A percentile compares a stretch with the other conserved stretches of the same genome.
These are phyloP conservation scores for Gila robusta DNA, from an alignment of 2,797 vertebrate genomes.

Conservation along the genomic window DNA sequence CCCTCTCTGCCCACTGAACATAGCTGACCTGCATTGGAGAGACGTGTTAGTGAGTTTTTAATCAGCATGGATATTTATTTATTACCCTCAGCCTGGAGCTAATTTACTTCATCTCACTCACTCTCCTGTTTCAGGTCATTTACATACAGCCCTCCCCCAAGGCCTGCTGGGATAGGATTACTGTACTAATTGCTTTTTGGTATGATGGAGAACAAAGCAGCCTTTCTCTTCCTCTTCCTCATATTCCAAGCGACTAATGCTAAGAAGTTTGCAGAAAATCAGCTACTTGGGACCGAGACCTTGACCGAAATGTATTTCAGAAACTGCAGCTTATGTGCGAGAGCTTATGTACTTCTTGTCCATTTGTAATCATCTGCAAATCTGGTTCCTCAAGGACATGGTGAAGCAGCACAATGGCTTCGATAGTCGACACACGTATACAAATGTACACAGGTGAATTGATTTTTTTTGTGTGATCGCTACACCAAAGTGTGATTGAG, in stretches of 20 bases:
- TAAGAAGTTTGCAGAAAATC: conserved; percentile 52
- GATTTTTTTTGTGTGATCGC: conserved; percentile 55
- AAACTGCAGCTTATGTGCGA: conserved; percentile 1
- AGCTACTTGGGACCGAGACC: conserved; percentile 37
- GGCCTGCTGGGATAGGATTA: conserved; percentile 68
- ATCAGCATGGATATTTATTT: conserved; percentile 52
- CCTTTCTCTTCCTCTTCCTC: conserved; percentile 42
- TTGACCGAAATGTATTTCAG: conserved; percentile 36
- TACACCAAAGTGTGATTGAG: conserved; percentile 46
- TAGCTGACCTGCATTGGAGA: conserved; percentile 29
- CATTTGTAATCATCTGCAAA: conserved; percentile 10
- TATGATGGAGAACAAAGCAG: conserved; percentile 59
- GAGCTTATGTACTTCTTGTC: conserved; percentile 4
- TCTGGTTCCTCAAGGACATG: conserved; percentile 44
- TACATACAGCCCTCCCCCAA: conserved; percentile 69
- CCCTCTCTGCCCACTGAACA: background rate
- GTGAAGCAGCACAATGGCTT: conserved; percentile 14
- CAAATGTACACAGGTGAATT: conserved; percentile 54
- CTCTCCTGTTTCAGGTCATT: conserved; percentile 70
- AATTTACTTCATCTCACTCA: conserved; percentile 56
- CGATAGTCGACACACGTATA: conserved; percentile 21
- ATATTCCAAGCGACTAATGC: conserved; percentile 32
- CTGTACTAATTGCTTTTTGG: conserved; percentile 74
- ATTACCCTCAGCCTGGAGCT: conserved; percentile 46
- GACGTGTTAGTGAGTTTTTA: conserved; percentile 49